phyloP scores from a whole-genome alignment of 2,113 vertebrate genomes.

The Halcyon malimbica region DNA sequence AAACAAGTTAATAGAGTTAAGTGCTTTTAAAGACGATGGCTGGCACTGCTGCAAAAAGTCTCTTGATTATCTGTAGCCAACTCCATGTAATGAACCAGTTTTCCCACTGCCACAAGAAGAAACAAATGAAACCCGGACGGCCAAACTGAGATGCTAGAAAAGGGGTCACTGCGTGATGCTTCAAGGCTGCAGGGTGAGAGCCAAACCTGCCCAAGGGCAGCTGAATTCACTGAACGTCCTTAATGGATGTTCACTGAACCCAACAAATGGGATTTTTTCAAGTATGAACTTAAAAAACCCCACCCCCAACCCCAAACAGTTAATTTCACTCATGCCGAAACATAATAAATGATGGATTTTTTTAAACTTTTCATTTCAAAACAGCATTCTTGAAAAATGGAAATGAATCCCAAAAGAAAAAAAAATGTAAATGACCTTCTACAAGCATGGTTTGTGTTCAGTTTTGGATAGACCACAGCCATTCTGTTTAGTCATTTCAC shows the following conservation, averaged over 20 bases:
- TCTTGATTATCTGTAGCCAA: slow-evolving; percentile 5
- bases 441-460: background rate
- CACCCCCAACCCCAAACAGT: background rate
- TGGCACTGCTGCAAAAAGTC: slow-evolving; percentile 13
- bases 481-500: slow-evolving; percentile 13
- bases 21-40: slow-evolving; percentile 3
- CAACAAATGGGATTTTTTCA: background rate
- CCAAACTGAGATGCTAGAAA: background rate
- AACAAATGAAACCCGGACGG: background rate
- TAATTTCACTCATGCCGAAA: background rate
- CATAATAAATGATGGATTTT: background rate
- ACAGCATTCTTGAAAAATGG: background rate
- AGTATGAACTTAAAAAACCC: background rate
- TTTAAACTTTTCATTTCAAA: background rate
- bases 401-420: background rate
- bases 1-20: slow-evolving; percentile 17
- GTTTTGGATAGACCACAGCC: slow-evolving; percentile 24
- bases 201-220: background rate
- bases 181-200: background rate
- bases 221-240: background rate
- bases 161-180: background rate
- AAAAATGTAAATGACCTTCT: background rate
- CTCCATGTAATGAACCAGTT: background rate
- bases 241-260: background rate
- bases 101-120: background rate